A percentile compares a stretch with the other conserved stretches of the same genome.
These are phyloP conservation scores for Psilopogon haemacephalus DNA, from an alignment of 2,113 vertebrate genomes.

Conservation along the genomic window DNA sequence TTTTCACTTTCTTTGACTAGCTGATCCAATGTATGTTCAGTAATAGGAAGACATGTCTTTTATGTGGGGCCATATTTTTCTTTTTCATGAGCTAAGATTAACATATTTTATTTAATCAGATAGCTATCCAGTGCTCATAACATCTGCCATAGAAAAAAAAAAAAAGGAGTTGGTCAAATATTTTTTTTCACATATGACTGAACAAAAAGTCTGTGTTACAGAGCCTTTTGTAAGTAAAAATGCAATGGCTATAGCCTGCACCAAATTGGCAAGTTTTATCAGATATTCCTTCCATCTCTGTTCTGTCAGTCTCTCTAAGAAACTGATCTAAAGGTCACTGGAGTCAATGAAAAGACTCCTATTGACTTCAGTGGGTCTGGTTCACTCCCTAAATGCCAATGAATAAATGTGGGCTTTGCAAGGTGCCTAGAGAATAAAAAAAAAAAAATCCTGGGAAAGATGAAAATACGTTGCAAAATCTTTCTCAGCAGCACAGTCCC, in stretches of 20 bases:
- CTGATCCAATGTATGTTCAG: background rate
- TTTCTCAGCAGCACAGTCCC: background rate
- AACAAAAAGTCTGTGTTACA: background rate
- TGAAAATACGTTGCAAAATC: background rate
- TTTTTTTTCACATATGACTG: background rate
- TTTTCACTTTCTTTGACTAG: slow-evolving; percentile 16
- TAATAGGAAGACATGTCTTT: background rate
- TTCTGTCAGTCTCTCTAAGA: slow-evolving; percentile 6
- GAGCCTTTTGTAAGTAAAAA: background rate
- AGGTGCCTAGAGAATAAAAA: slow-evolving; percentile 9
- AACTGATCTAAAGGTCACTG: slow-evolving; percentile 44
- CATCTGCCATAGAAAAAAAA: background rate
- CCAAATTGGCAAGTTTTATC: background rate
- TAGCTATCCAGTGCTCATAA: background rate
- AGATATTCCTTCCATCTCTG: background rate
- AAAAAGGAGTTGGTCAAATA: background rate
- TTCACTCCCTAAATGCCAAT: slow-evolving; percentile 27
- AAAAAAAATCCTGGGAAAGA: background rate
- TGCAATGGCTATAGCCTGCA: background rate
- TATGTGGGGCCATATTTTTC: background rate
- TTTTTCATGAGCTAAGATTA: background rate
- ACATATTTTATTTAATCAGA: background rate
- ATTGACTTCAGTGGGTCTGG: slow-evolving; percentile 26
- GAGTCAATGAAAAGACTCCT: slow-evolving; percentile 55
- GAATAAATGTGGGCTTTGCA: slow-evolving; percentile 35